Percentiles rank a stretch among this genome's conserved stretches.
Conservation (phyloP, 2,888 invertebrate genomes). For the Apotomis capreana region DNA sequence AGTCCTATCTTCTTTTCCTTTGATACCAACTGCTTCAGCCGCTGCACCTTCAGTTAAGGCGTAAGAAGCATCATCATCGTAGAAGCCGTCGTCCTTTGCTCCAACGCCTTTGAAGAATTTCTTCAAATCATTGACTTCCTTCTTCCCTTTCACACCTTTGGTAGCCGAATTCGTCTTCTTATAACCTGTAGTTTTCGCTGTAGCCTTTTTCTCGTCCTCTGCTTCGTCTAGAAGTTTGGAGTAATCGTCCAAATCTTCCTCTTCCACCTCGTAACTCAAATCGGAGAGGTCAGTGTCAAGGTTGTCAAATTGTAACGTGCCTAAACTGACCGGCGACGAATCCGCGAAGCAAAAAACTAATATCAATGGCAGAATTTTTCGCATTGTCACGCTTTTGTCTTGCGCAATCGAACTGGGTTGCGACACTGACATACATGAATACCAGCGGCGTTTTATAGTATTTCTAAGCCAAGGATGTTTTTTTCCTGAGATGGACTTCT, state of each 20-base stretch:
- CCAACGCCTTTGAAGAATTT: slow-evolving; percentile 63
- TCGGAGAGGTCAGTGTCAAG: slow-evolving; percentile 65
- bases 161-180: slow-evolving; percentile 62
- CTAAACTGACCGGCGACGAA: slow-evolving; percentile 61
- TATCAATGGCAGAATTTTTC: slow-evolving; percentile 64
- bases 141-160: slow-evolving; percentile 61
- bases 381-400: slow-evolving; percentile 54
- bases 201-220: slow-evolving; percentile 51
- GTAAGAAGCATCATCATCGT: slow-evolving; percentile 71
- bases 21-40: slow-evolving; percentile 67
- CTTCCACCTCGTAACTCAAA: slow-evolving; percentile 66
- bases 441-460: slow-evolving; percentile 71
- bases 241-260: slow-evolving; percentile 65
- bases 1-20: slow-evolving; percentile 73
- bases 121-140: slow-evolving; percentile 64
- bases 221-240: slow-evolving; percentile 59
- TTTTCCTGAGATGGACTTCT: slow-evolving; percentile 59
- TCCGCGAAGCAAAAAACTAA: slow-evolving; percentile 59
- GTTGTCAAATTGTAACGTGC: slow-evolving; percentile 63
- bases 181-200: slow-evolving; percentile 56
- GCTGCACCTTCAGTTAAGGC: slow-evolving; percentile 69
- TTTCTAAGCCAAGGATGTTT: slow-evolving; percentile 69
- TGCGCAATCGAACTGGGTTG: slow-evolving; percentile 76
- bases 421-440: slow-evolving; percentile 82
- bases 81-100: slow-evolving; percentile 60